These are phyloP conservation scores for Megaceryle torquata DNA, from an alignment of 2,113 vertebrate genomes.

Conservation along the genomic window DNA sequence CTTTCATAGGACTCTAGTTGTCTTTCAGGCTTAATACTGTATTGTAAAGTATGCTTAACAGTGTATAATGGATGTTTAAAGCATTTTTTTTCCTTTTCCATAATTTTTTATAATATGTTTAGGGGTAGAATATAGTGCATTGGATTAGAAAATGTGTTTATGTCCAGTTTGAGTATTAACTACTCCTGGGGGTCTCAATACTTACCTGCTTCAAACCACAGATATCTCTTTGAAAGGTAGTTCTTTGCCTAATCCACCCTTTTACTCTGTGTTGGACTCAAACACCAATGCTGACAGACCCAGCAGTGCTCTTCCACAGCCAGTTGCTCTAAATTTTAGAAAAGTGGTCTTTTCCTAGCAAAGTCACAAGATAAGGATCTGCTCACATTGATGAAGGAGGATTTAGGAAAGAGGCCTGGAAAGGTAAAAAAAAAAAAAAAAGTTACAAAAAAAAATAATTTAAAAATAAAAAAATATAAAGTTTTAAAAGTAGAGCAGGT, in stretches of 20 bases:
- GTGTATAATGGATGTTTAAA: not conserved
- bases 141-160: not conserved
- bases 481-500: not conserved
- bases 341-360: not conserved
- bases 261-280: not conserved
- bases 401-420: not conserved
- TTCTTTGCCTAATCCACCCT: not conserved
- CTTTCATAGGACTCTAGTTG: slow-evolving; percentile 12
- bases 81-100: not conserved
- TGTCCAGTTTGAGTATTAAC: not conserved
- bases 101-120: not conserved
- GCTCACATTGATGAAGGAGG: not conserved
- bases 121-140: not conserved
- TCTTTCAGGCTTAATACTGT: not conserved
- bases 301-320: not conserved
- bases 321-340: not conserved
- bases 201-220: not conserved
- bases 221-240: not conserved
- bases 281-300: not conserved
- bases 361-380: not conserved
- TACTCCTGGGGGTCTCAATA: not conserved
- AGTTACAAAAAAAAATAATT: no score
- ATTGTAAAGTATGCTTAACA: not conserved
- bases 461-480: no score
- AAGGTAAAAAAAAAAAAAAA: not conserved